Evolutionary conservation across 1,140 invertebrate species (phyloP), one percentile per base, ranked within the genome.

Genomic region (Brachionus sp.): DNA sequence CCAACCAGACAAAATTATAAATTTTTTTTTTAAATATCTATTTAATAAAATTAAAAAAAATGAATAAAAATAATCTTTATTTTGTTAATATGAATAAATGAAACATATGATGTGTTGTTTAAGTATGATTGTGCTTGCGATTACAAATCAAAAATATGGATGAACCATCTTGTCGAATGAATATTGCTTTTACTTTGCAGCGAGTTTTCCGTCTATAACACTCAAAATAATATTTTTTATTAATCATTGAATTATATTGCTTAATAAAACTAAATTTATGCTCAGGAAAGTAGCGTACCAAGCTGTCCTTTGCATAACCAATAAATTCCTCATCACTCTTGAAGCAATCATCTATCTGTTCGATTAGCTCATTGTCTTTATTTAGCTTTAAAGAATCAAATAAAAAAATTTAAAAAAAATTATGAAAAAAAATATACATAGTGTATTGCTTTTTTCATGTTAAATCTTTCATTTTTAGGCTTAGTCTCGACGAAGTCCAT

Each of bases 141-240:
- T 66, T 66, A 13, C 25, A 66, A 12, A 33, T 33, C 29, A 66
- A 35, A 66, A 66, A 66, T 12, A 33, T 6, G 9, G 33, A 12
- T 5, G 12, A 0, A 12, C 64, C 64, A 33, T 66, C 25, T 33
- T 66, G 64, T 5, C 64, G 64, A 66, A 66, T 37, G 33, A 66
- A 66, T 37, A 66, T 66, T 5, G n/a, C 25, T 13, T 66, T 66
- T 10, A 37, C 25, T 66, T 12, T 19, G 33, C 64, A 66, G 2
- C 33, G 25, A 37, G 25, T 16, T 5, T 66, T 66, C 1, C 64
- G 64, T 33, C 12, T 66, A 13, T n/a, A 23, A 23, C 64, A 66
- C 33, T 66, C 64, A 33, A 66, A 66, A 66, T 66, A 66, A 13
- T 66, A 66, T 33, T 66, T 66, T 66, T 66, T 66, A 33, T 66